Evolutionary conservation across 2,113 vertebrate genomes (phyloP).

Genomic region (Urocitellus parryii): DNA sequence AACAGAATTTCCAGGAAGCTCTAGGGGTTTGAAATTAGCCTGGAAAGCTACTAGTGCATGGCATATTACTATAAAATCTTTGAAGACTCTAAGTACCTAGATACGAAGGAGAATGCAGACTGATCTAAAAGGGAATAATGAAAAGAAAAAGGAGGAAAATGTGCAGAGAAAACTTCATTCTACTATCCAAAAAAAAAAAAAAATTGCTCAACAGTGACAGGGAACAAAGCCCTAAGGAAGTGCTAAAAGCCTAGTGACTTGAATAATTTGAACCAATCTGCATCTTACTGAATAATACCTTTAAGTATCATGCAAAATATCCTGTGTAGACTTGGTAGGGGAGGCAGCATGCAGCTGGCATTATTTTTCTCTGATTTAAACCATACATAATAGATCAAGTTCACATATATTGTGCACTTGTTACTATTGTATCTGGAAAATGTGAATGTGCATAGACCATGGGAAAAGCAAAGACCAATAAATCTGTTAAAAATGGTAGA

Average conservation of each 20-base stretch:
- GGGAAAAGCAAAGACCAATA: conserved; percentile 17
- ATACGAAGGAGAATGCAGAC: conserved; percentile 21
- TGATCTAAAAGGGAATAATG: conserved; percentile 58
- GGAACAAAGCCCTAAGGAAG: conserved; percentile 44
- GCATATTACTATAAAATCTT: conserved; percentile 1
- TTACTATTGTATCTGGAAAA: conserved; percentile 32
- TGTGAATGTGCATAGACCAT: background rate
- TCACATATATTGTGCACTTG: background rate
- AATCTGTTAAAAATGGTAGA: background rate
- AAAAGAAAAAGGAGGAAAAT: conserved; percentile 68
- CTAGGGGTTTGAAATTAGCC: conserved; percentile 56
- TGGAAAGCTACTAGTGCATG: conserved; percentile 28
- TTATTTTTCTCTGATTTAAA: conserved; percentile 56
- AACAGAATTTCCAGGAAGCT: conserved; percentile 55
- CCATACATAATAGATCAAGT: background rate
- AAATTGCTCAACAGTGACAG: conserved; percentile 48
- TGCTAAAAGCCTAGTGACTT: conserved; percentile 32
- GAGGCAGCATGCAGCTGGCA: background rate
- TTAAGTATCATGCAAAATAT: conserved; percentile 31
- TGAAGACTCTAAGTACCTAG: conserved; percentile 11
- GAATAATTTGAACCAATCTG: conserved; percentile 50
- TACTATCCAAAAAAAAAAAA: background rate
- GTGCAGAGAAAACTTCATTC: conserved; percentile 49
- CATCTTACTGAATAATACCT: conserved; percentile 22
- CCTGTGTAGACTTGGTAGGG: background rate